phyloP scores from a whole-genome alignment of 2,888 invertebrate genomes.

The Andricus curvator region DNA sequence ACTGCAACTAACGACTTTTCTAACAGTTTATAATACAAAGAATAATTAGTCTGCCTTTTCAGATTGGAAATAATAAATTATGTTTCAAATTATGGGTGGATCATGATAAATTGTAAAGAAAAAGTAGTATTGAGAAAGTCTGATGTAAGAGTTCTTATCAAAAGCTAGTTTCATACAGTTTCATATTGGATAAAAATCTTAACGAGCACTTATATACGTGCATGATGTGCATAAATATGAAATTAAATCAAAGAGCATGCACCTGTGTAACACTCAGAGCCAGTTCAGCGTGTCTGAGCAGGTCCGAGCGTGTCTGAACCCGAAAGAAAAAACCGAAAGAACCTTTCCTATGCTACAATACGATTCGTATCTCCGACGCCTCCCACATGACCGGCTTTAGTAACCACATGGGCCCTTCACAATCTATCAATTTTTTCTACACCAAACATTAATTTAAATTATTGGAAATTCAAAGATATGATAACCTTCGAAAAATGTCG shows the following conservation, averaged over 20 bases:
- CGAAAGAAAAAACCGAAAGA: slow-evolving; percentile 10
- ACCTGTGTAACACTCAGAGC: neutral
- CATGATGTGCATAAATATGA: slow-evolving; percentile 34
- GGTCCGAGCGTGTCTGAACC: slow-evolving; percentile 14
- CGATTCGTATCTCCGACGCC: slow-evolving; percentile 1
- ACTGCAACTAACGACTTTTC: neutral
- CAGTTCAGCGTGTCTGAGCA: slow-evolving; percentile 28
- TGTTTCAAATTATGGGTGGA: neutral
- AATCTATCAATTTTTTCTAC: neutral
- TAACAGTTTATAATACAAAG: neutral
- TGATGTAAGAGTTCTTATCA: slow-evolving; percentile 23
- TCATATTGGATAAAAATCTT: slow-evolving; percentile 37
- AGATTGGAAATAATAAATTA: neutral
- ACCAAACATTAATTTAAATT: neutral
- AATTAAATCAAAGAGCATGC: slow-evolving; percentile 16
- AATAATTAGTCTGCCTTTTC: neutral
- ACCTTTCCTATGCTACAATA: slow-evolving; percentile 4
- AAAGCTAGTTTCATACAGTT: slow-evolving; percentile 25
- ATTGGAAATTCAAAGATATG: neutral
- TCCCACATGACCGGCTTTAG: slow-evolving; percentile 23
- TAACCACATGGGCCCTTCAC: neutral
- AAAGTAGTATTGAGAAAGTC: slow-evolving; percentile 19
- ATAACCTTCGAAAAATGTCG: neutral
- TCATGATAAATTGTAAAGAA: neutral
- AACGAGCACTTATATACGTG: slow-evolving; percentile 20